These are phyloP conservation scores for Serripes groenlandicus DNA, from an alignment of 2,888 invertebrate genomes.

Conservation along the genomic window DNA sequence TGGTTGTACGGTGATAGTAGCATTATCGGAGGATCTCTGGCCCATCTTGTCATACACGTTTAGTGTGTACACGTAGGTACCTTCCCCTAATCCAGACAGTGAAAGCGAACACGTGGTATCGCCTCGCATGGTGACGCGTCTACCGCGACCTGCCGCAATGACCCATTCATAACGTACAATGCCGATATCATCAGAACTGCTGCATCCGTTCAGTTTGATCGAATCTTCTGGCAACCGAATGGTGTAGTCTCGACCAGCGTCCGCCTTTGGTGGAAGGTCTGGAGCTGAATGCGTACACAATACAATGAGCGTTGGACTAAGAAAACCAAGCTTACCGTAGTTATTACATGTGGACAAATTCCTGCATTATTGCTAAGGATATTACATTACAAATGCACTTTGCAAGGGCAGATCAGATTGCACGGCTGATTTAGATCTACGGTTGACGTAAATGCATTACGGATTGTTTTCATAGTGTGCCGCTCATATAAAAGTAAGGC, in stretches of 20 bases:
- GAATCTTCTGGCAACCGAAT: constrained; percentile 92
- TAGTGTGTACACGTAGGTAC: constrained; percentile 89
- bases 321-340: too few relatives aligned
- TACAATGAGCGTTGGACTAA: not conserved
- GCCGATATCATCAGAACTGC: constrained; percentile 94
- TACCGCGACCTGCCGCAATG: constrained; percentile 17
- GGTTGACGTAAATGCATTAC: too few relatives aligned
- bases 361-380: too few relatives aligned
- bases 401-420: too few relatives aligned
- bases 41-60: constrained; percentile 97
- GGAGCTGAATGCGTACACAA: constrained; percentile 89
- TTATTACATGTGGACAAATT: too few relatives aligned
- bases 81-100: constrained; percentile 31
- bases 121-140: constrained; percentile 11
- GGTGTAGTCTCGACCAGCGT: constrained; percentile 94
- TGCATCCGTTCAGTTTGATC: constrained; percentile 94
- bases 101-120: constrained; percentile 5
- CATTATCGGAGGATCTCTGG: constrained; percentile 93
- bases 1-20: constrained; percentile 93
- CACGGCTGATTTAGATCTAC: too few relatives aligned
- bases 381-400: too few relatives aligned
- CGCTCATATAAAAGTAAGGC: too few relatives aligned
- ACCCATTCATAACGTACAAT: constrained; percentile 94
- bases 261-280: constrained; percentile 95
- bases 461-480: too few relatives aligned